Evolutionary conservation across 2,797 vertebrate genomes (phyloP), one percentile per base, ranked within the genome.

Genomic region (Sebastes itinus): DNA sequence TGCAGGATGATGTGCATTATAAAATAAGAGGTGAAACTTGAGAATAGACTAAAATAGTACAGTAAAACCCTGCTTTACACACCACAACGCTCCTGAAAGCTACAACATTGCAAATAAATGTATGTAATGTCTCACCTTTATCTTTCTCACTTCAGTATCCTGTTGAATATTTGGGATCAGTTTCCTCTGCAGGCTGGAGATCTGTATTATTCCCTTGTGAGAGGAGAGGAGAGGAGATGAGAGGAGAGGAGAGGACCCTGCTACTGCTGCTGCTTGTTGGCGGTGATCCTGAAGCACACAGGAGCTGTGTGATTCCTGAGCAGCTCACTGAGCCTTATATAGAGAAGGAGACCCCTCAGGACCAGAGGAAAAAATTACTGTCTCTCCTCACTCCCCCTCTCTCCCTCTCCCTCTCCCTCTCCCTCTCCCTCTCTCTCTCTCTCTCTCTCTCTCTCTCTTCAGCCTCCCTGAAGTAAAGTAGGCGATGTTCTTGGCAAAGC

Each of bases 271-370:
- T 42, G 80, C 74, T 77, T 42, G 83, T 75, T 94, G 93, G 89
- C 88, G 67, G 35, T 64, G 85, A 60, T 92, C 81, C 88, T 89
- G 83, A 27, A 66, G 85, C 71, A 35, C 86, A 86, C 35, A 80
- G 82, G 77, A 89, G 76, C 84, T 91, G 90, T 84, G 87, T 84
- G n/a, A 66, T 69, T 87, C 42, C 70, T 49, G 81, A 77, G 88
- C 87, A 71, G 68, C 89, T 80, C 88, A 9, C 70, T 82, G 87
- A 2, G 88, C 94, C 95, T 96, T 96, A 95, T 96, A 96, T 96
- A 96, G 94, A 91, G 93, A 90, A 90, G 91, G 89, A 94, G 93
- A 94, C 88, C 91, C 88, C 82, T 91, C 64, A 88, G 85, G 82
- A 89, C 59, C 78, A 68, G 64, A 46, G 83, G 88, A 88, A 91